Base-by-base conservation (phyloP, 2,797 vertebrate genomes). In the Betta splendens region DNA sequence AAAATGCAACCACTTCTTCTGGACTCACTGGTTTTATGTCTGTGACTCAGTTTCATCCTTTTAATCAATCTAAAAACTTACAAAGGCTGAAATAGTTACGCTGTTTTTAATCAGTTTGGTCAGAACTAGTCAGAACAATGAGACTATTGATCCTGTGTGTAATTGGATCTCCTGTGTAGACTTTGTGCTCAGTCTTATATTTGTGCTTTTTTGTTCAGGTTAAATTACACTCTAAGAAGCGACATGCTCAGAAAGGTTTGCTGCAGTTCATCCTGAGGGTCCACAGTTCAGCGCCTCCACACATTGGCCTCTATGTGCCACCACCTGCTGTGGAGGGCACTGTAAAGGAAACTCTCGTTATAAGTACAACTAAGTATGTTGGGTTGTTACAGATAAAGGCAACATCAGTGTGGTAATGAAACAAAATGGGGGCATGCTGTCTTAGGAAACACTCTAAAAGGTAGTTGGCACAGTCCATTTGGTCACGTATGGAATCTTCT, bases 391-490 rank as follows among this genome's bases (percentile, higher is more conserved):
- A 80, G 66, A 70, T 73, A 80, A 91, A 92, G 89, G 90, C 89
- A 89, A 86, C 85, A 74, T 75, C 75, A 76, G 82, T 83, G 71
- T 82, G 64, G 35, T 52, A 43, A 69, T 48, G 52, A 66, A 56
- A 57, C 29, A 9, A 13, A 43, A 9, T 10, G 35, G 11, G 9
- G 59, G 73, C 70, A 81, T 81, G 77, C 77, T 79, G 55, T 73
- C 48, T 67, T 90, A 90, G 54, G 90, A 89, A 91, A 91, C 81
- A 91, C 85, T 79, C 75, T n/a, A 83, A 77, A 86, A 87, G 84
- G 77, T 85, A 64, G 77, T 89, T 92, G 91, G 90, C 92, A 93
- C 92, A 93, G 92, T 93, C 81, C 86, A 79, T 92, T 93, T 93
- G 92, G 92, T 93, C 92, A 91, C 90, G 87, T 43, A 86, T 65